Base-by-base conservation (phyloP, 2,797 vertebrate genomes). In the Gallinago stenura region DNA sequence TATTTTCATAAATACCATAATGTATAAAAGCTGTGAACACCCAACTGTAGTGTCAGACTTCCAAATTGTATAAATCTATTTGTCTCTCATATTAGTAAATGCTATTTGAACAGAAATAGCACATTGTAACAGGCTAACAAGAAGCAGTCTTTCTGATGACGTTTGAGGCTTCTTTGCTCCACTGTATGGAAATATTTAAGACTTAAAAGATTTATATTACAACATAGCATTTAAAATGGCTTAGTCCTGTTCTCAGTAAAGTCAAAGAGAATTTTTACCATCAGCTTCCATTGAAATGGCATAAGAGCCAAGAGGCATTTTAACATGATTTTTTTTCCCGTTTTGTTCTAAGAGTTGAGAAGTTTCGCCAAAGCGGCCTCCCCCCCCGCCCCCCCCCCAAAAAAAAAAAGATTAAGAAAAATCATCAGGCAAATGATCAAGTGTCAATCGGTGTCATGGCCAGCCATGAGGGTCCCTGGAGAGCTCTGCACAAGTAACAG, bases 21-120 rank as follows among this genome's bases (percentile, higher is more conserved):
- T 83, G 54, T 85, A 84, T 72, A 93, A 95, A 96, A 96, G 89
- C 93, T 90, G 95, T 66, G 77, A 95, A 95, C 83, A 91, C 51
- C 87, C 94, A 95, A 69, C 83, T 31, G 37, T 48, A 93, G 87
- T 91, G 93, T 91, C 80, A 85, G 90, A 76, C 85, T 95, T 92
- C 91, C 91, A 95, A 91, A 80, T 22, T 79, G 81, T 89, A 90
- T 66, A 93, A 93, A 95, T 87, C 53, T 82, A 90, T 96, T 95
- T 94, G 94, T 95, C 66, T 95, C 87, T 94, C 70, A 30, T 90
- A 87, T 96, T 95, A 94, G 89, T 93, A 90, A 93, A 84, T 0
- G 18, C 78, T 94, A 90, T 88, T 95, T 96, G 93, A 95, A 95
- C 93, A 96, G 93, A 96, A 96, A 96, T 94, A 94, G 85, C 79